Evolutionary conservation across 2,888 invertebrate species (phyloP), one percentile per base, ranked within the genome.

Genomic region (Alloplasta piceator): DNA sequence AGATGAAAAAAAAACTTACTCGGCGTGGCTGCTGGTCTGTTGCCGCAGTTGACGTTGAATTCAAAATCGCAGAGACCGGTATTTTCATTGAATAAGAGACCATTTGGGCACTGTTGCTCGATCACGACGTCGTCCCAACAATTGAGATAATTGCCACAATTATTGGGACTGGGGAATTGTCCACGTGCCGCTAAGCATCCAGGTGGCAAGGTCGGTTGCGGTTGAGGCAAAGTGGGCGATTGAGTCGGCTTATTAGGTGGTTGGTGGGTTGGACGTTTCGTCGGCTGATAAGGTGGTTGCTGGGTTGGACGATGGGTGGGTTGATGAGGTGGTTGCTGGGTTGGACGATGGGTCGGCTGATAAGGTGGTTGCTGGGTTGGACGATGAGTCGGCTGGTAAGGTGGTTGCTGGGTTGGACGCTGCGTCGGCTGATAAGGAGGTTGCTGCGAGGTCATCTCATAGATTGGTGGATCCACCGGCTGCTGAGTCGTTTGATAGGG

Each of bases 121-220:
- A 94, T 93, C 0, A 94, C 95, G 84, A 93, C 93, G 0, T 95
- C 95, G 85, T 96, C 95, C 96, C 96, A 96, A 88, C 96, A 96
- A 90, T 96, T 95, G 10, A 96, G 87, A 89, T 95, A 96, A 85
- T 93, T 94, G 55, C 94, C 93, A 86, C 96, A 96, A 5, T 93
- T 90, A 39, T 90, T 93, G 0, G 93, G 93, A 7, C 94, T 94
- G 0, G 95, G 94, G 83, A 95, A 95, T 88, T 95, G 96, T 2
- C 95, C 94, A 61, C 95, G 92, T 41, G 93, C 93, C 9, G 84
- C 89, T 2, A 89, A 84, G 50, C 92, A 92, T 1, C 91, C 90
- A 1, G 87, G 85, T 4, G 79, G 50, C 71, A 70, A 12, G n/a
- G 39, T 16, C n/a, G 52, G 12, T 38, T 46, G 12, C 0, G 61